Percentiles rank a stretch among this genome's conserved stretches.
Evolutionary conservation across 2,888 invertebrate species (phyloP).

Genomic region (Sericinus montela): DNA sequence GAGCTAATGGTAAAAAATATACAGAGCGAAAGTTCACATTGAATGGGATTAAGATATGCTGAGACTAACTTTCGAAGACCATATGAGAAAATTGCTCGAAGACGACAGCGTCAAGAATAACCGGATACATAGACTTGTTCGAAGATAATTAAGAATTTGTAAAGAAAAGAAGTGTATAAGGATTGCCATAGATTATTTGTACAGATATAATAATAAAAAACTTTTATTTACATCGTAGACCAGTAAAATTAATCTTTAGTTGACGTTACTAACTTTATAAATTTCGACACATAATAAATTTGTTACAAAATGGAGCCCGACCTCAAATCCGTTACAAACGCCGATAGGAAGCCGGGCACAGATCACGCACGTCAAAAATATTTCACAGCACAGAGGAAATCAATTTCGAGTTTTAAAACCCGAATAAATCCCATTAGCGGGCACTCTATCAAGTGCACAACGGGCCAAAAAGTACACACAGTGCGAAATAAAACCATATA

Average conservation of each 20-base stretch:
- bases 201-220: too few species aligned
- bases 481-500: conserved; percentile 12
- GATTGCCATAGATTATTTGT: too few species aligned
- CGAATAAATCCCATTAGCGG: conserved; percentile 19
- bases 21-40: too few species aligned
- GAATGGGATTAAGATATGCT: too few species aligned
- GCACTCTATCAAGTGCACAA: conserved; percentile 12
- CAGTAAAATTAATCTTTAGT: not conserved
- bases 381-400: conserved; percentile 15
- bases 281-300: not conserved
- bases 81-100: too few species aligned
- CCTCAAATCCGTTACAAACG: conserved; percentile 1
- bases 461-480: conserved; percentile 1
- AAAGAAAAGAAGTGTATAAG: too few species aligned
- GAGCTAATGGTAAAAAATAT: too few species aligned
- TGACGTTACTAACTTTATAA: not conserved
- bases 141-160: too few species aligned
- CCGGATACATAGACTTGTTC: too few species aligned
- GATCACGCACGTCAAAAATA: conserved; percentile 11
- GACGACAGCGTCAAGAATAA: too few species aligned
- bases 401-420: conserved; percentile 19
- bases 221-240: too few species aligned
- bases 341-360: not conserved
- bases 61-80: too few species aligned
- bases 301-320: not conserved